Evolutionary conservation across 2,888 invertebrate species (phyloP), one percentile per base, ranked within the genome.

Genomic region (Cordilura impudica): DNA sequence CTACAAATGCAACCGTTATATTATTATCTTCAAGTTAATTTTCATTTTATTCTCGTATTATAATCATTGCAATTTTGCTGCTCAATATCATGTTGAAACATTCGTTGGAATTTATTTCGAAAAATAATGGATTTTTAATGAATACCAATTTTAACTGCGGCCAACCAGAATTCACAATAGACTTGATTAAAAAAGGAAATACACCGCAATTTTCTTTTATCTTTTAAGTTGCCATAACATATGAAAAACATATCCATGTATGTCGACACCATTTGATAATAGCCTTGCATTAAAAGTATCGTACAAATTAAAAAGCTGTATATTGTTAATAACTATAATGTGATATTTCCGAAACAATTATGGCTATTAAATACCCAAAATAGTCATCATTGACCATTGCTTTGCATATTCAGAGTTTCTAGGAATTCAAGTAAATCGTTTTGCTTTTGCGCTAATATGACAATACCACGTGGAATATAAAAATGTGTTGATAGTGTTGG

Each of bases 101-200:
- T 12, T 47, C 31, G 67, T 74, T 67, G 31, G 47, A 60, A 54
- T 67, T 49, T 61, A 54, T 53, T 35, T 53, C 60, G 5, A 8
- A 47, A 53, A 49, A 63, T 54, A 75, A 75, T 69, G 74, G 29
- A 16, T 54, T 69, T 75, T 75, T 75, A 75, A 75, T 75, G 53
- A 75, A 67, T 60, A 43, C 12, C 26, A n/a, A 43, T 7, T 16
- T 18, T 8, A 29, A n/a, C 29, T 65, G 19, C 39, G 29, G n/a
- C 26, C 35, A n/a, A 8, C 10, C 14, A 29, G 31, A 18, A 29
- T 16, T 61, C 45, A n/a, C 26, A 14, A 29, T 45, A 31, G 61
- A 47, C 47, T 47, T 5, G 16, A 8, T 16, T 18, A 18, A 19
- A 47, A 47, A 18, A 18, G 18, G 18, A 26, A 26, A 26, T 4